Conservation (phyloP, 2,113 vertebrate species). For the Vulpes lagopus region DNA sequence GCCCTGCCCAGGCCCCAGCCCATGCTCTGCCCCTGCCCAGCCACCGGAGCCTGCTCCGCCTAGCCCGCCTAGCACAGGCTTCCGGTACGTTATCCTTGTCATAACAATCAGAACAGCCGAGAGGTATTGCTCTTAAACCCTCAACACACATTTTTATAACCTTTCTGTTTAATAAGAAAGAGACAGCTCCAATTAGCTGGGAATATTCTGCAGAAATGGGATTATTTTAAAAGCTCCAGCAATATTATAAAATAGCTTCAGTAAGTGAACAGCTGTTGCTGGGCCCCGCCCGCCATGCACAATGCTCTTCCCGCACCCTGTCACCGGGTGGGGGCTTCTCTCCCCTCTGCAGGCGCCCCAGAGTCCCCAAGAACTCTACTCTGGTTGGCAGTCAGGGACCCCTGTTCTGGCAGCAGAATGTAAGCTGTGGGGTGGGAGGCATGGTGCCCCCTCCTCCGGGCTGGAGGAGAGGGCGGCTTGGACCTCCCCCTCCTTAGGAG, state of each 20-base stretch:
- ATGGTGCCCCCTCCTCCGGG: neutral
- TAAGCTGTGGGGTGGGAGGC: neutral
- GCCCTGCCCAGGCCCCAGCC: neutral
- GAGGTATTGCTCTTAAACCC: slow-evolving; percentile 86
- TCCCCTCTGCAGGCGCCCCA: neutral
- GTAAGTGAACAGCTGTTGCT: slow-evolving; percentile 86
- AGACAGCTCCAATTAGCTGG: slow-evolving; percentile 90
- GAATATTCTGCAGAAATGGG: slow-evolving; percentile 88
- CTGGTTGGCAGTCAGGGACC: neutral
- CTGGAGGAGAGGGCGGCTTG: neutral
- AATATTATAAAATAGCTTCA: slow-evolving; percentile 88
- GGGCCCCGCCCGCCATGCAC: slow-evolving; percentile 69
- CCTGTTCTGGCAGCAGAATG: neutral
- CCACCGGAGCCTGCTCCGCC: neutral
- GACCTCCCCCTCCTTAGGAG: neutral
- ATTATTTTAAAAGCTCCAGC: slow-evolving; percentile 87
- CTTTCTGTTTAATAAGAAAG: slow-evolving; percentile 90
- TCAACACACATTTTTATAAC: slow-evolving; percentile 88
- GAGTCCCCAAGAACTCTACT: neutral
- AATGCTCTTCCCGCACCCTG: slow-evolving; percentile 44
- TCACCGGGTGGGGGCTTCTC: neutral
- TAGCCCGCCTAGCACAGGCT: slow-evolving; percentile 67
- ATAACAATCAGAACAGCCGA: slow-evolving; percentile 85
- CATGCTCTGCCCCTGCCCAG: neutral
- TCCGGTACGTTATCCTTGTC: slow-evolving; percentile 83